Percentiles rank a stretch among this genome's conserved stretches.
Evolutionary conservation across 1,140 invertebrate genomes (phyloP).

Genomic region (Papilio polytes): DNA sequence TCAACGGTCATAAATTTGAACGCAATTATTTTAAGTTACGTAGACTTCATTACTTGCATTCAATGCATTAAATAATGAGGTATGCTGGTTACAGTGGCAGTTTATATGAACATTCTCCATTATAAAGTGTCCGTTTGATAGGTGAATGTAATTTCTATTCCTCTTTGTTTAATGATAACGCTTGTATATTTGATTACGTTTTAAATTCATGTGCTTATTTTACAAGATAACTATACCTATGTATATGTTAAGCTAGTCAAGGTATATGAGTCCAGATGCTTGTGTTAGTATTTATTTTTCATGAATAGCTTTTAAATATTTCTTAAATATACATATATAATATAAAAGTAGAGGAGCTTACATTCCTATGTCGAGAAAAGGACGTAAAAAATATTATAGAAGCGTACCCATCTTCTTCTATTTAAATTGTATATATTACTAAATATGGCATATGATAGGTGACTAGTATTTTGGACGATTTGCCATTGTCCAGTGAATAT

Average conservation of each 20-base stretch:
- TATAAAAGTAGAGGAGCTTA: too few species aligned
- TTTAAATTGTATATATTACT: too few species aligned
- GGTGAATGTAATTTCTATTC: slow-evolving; percentile 22
- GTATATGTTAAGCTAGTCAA: slow-evolving; percentile 38
- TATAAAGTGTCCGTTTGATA: slow-evolving; percentile 29
- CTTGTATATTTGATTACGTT: slow-evolving; percentile 22
- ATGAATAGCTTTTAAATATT: slow-evolving; percentile 63
- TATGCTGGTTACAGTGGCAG: slow-evolving; percentile 17
- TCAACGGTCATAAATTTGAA: slow-evolving; percentile 61
- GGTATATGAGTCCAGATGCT: too few species aligned
- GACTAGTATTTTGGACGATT: neutral
- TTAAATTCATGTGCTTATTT: neutral
- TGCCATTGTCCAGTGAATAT: neutral
- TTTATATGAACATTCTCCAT: slow-evolving; percentile 12
- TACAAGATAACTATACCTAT: neutral
- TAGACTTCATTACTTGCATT: slow-evolving; percentile 40
- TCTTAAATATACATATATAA: neutral
- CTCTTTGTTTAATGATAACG: slow-evolving; percentile 19
- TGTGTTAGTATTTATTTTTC: too few species aligned
- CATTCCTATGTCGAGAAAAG: too few species aligned
- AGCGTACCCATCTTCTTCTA: too few species aligned
- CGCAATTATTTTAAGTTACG: slow-evolving; percentile 63
- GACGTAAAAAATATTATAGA: too few species aligned
- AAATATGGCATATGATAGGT: too few species aligned
- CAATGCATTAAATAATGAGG: slow-evolving; percentile 36